Percentiles rank a stretch among this genome's conserved stretches.
Evolutionary conservation across 2,888 invertebrate species (phyloP).

Genomic region (Ormyrus pomaceus): DNA sequence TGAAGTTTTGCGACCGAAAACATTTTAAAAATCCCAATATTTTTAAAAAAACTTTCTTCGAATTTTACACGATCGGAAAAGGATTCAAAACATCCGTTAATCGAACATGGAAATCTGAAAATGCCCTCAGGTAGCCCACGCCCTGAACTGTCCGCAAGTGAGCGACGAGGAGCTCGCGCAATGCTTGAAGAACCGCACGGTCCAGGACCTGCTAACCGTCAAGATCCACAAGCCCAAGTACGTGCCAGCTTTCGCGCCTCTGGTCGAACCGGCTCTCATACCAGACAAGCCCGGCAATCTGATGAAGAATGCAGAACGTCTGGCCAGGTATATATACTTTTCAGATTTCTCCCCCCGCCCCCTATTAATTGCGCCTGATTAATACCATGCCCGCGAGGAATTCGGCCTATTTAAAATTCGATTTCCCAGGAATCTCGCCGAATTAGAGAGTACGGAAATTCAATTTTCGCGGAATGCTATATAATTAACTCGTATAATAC

Average conservation of each 20-base stretch:
- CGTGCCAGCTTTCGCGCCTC: constrained; percentile 91
- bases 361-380: constrained; percentile 16
- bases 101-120: too few relatives aligned
- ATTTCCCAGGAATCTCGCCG: constrained; percentile 36
- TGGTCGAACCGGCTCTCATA: constrained; percentile 90
- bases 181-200: constrained; percentile 77
- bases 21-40: too few relatives aligned
- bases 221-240: constrained; percentile 80
- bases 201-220: constrained; percentile 69
- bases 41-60: too few relatives aligned
- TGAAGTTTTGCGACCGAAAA: too few relatives aligned
- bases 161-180: constrained; percentile 77
- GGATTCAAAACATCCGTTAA: too few relatives aligned
- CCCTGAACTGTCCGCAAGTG: constrained; percentile 85
- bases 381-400: constrained; percentile 15
- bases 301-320: constrained; percentile 85
- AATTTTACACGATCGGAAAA: too few relatives aligned
- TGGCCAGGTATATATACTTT: constrained; percentile 80
- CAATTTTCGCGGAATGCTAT: constrained; percentile 47
- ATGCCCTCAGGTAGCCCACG: constrained; percentile 79
- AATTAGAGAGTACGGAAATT: constrained; percentile 39
- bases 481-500: constrained; percentile 49
- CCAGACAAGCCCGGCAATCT: constrained; percentile 87
- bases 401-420: constrained; percentile 51
- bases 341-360: too few relatives aligned